Base-by-base conservation (phyloP, 37 sponge, comb jelly and placozoan genomes). In the Cladorhizidae sp. region DNA sequence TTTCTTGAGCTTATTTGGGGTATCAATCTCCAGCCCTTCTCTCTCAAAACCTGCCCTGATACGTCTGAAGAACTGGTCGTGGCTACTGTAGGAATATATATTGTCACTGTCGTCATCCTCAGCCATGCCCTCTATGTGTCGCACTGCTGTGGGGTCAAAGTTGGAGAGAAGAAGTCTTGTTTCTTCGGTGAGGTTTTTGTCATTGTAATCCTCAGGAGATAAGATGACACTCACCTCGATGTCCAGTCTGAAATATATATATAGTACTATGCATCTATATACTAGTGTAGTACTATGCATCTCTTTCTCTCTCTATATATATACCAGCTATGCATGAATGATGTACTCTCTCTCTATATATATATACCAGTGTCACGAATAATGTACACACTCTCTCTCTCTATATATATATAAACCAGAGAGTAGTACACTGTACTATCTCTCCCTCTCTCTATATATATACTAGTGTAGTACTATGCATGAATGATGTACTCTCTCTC, bases 171-270 rank as follows among this genome's bases (percentile, higher is more conserved):
- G 45, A 25, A 41, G 31, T 31, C 21, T n/a, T 2, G 71, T 71
- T 2, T 40, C 71, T 40, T 71, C 42, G 20, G n/a, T n/a, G n/a
- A 71, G 22, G 40, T 18, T 43, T 39, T 71, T 45, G 23, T 71
- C 40, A 42, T 71, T 45, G 45, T 71, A 45, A 71, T 71, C 71
- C 3, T 25, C 71, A 6, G 43, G 45, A 22, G 71, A 45, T n/a
- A n/a, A n/a, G 31, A 71, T 43, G 15, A 71, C 45, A n/a, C 49
- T 71, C 2, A 71, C 71, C 37, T 71, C 71, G 3, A 71, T 71
- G 23, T 71, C 71, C 6, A 71, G 71, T 1, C 71, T 59, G 12
- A 59, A 17, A 59, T 23, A 59, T 6, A 59, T 54, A 54, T 17
- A 54, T n/a, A n/a, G n/a, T n/a, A n/a, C n/a, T n/a, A n/a, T n/a